Base-by-base conservation (phyloP, 2,888 invertebrate species). In the Ophioninae sp. region DNA sequence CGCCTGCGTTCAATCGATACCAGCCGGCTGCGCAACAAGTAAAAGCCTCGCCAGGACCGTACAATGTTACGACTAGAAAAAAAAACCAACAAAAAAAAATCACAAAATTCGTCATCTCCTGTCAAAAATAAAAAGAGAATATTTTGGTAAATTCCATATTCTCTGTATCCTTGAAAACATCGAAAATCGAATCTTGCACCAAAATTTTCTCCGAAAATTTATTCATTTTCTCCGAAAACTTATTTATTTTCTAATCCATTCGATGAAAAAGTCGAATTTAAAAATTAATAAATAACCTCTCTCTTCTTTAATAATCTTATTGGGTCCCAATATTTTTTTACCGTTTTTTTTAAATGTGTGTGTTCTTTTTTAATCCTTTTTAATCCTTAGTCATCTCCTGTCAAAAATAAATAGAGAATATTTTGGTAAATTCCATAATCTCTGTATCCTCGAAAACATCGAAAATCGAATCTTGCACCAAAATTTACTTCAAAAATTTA, bases 21-120 rank as follows among this genome's bases (percentile, higher is more conserved):
- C 82, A 85, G 81, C 82, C 84, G 85, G 75, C 83, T 85, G 86
- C 84, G 90, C 90, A 91, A 91, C 91, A 91, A 91, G 91, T 91
- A 81, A 68, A 84, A 87, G 89, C 79, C 83, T 39, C 61, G 44
- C 63, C 72, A 77, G 71, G 44, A 39, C 44, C 44, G 61, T 77
- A 61, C 61, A 51, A 59, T n/a, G 68, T 56, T 23, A 44, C 17
- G 23, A n/a, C 72, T 20, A 64, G 67, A 71, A 75, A 72, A 9
- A 73, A 37, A 63, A 30, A 74, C 64, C 67, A 78, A 73, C 20
- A 22, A 63, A 58, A 20, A 23, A 69, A 17, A n/a, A n/a, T n/a
- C 17, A 51, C 51, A 8, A n/a, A 5, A 44, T 22, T 63, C 58
- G 39, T 67, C 8, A 9, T 59, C 30, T 39, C 51, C 7, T 8